Base-by-base conservation (phyloP, 2,888 invertebrate species). In the Coleophora flavipennella region DNA sequence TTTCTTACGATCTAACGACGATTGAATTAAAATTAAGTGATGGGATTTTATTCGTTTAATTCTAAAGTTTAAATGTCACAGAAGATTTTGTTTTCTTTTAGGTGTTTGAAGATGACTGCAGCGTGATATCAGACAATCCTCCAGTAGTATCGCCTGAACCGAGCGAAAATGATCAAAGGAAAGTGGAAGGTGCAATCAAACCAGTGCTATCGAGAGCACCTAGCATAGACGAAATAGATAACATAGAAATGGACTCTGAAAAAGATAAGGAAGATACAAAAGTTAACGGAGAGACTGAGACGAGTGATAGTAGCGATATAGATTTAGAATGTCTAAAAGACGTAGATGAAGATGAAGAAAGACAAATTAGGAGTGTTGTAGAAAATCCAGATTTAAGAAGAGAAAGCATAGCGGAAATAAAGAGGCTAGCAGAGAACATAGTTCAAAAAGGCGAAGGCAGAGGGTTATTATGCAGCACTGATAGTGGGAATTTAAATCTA, bases 21-120 rank as follows among this genome's bases (percentile, higher is more conserved):
- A n/a, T n/a, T n/a, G n/a, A n/a, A n/a, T n/a, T n/a, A n/a, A n/a
- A n/a, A n/a, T n/a, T n/a, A n/a, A n/a, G n/a, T n/a, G n/a, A n/a
- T n/a, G n/a, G n/a, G n/a, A n/a, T n/a, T n/a, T n/a, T n/a, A n/a
- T n/a, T n/a, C n/a, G n/a, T n/a, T n/a, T n/a, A n/a, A n/a, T n/a
- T n/a, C n/a, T n/a, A n/a, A n/a, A n/a, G 20, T 20, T 4, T 6
- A 3, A 4, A 20, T 20, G 6, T 20, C 6, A 20, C 20, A 20
- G 6, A 6, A 6, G 6, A 4, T 4, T 6, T 20, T 20, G 3
- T 20, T 20, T 39, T 26, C 33, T 36, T 44, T 2, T 49, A 87
- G 86, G 87, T 86, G 31, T 87, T 87, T 41, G 87, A 87, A 70
- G 87, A 88, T 40, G 87, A 87, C 49, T 77, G 81, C 50, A 87